Percentiles rank a stretch among this genome's conserved stretches.
Conservation (phyloP, 1,140 invertebrate genomes). For the Leptinotarsa lineolata region DNA sequence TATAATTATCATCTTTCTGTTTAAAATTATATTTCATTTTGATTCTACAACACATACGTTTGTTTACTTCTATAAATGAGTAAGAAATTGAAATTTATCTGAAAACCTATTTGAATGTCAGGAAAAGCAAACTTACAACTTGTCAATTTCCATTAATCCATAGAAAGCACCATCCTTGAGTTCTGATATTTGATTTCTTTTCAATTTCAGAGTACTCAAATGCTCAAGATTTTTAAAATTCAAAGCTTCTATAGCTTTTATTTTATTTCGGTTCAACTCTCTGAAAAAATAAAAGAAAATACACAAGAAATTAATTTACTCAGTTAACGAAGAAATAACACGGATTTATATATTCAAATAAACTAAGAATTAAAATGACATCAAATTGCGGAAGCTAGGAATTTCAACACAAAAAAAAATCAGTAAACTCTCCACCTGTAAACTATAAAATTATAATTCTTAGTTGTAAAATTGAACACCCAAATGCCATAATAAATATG, state of each 20-base stretch:
- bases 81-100: no score
- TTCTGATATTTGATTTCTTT: constrained; percentile 76
- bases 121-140: constrained; percentile 62
- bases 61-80: no score
- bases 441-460: no score
- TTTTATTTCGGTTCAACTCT: constrained; percentile 81
- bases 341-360: background rate
- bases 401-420: no score
- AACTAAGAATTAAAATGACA: background rate
- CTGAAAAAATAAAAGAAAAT: constrained; percentile 56
- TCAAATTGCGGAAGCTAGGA: background rate
- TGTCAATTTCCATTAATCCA: constrained; percentile 74
- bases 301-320: background rate
- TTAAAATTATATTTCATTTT: no score
- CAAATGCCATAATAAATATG: no score
- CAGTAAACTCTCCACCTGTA: no score
- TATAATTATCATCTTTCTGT: no score
- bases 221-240: constrained; percentile 76
- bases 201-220: constrained; percentile 74
- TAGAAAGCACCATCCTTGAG: constrained; percentile 87
- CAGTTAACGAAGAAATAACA: background rate
- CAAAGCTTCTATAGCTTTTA: constrained; percentile 76
- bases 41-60: no score
- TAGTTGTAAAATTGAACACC: no score
- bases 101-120: no score